Conservation (phyloP, 2,797 vertebrate species). For the Thaleichthys pacificus region DNA sequence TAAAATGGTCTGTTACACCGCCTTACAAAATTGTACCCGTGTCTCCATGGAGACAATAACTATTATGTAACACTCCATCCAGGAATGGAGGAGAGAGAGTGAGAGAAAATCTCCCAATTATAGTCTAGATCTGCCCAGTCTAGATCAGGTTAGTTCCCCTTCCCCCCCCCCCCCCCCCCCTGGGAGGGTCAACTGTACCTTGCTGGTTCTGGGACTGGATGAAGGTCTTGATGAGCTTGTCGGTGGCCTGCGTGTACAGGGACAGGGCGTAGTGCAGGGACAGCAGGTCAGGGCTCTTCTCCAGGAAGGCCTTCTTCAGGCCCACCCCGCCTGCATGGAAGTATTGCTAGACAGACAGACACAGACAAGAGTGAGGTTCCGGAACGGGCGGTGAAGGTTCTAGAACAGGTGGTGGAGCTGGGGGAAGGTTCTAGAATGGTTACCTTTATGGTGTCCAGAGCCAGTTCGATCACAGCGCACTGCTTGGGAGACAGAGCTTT, state of each 20-base stretch:
- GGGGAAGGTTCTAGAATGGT: neutral
- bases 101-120: too few relatives aligned
- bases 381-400: neutral
- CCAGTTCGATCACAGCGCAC: slow-evolving; percentile 96
- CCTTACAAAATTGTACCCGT: too few relatives aligned
- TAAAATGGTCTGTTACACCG: too few relatives aligned
- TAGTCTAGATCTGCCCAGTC: too few relatives aligned
- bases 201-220: slow-evolving; percentile 94
- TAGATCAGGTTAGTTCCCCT: too few relatives aligned
- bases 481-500: slow-evolving; percentile 96
- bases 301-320: slow-evolving; percentile 97
- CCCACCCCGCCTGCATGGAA: slow-evolving; percentile 97
- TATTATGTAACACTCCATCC: too few relatives aligned
- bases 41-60: too few relatives aligned
- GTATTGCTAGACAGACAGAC: slow-evolving; percentile 83
- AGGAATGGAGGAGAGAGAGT: too few relatives aligned
- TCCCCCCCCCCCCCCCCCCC: too few relatives aligned
- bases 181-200: slow-evolving; percentile 74
- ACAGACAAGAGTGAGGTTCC: neutral
- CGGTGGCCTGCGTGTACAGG: slow-evolving; percentile 97
- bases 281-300: slow-evolving; percentile 95
- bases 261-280: slow-evolving; percentile 96
- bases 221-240: slow-evolving; percentile 97
- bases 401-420: neutral
- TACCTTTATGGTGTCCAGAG: slow-evolving; percentile 98